Evolutionary conservation across 1,140 invertebrate genomes (phyloP).

Genomic region (Notospermus geniculatus): DNA sequence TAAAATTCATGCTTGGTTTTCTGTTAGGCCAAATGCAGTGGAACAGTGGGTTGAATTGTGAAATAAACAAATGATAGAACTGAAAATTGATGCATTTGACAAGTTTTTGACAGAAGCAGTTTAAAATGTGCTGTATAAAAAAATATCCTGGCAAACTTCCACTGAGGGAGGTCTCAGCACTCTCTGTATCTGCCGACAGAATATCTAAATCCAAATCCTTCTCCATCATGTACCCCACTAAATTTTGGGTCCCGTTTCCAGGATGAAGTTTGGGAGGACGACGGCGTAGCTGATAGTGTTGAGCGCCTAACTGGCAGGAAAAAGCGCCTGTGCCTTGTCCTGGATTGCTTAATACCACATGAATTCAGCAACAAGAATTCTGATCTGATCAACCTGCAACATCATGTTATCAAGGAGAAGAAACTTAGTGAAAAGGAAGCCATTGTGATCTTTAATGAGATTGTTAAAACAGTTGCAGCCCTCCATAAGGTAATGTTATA

Average conservation of each 20-base stretch:
- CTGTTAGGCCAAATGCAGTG: too few species aligned
- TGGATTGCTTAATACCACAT: constrained; percentile 75
- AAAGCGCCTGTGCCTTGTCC: constrained; percentile 69
- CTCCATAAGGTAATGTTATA: constrained; percentile 75
- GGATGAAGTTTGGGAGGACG: constrained; percentile 71
- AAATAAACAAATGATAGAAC: too few species aligned
- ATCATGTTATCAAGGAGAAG: constrained; percentile 79
- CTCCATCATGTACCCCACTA: too few species aligned
- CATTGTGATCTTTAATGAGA: constrained; percentile 74
- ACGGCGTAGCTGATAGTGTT: constrained; percentile 53
- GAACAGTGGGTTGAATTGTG: too few species aligned
- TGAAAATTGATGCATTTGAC: too few species aligned
- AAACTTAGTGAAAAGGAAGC: constrained; percentile 75
- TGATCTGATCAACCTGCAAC: constrained; percentile 74
- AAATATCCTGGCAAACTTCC: too few species aligned
- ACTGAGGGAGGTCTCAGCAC: too few species aligned
- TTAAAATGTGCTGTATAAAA: too few species aligned
- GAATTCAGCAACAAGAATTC: constrained; percentile 70
- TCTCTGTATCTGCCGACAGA: too few species aligned
- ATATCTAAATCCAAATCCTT: too few species aligned
- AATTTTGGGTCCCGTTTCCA: constrained; percentile 44
- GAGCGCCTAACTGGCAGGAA: constrained; percentile 65
- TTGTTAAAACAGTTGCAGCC: constrained; percentile 72
- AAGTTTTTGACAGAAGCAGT: too few species aligned
- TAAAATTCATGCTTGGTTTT: too few species aligned